These are phyloP conservation scores for Lutjanus argentimaculatus DNA, from an alignment of 2,797 vertebrate genomes.

Conservation along the genomic window DNA sequence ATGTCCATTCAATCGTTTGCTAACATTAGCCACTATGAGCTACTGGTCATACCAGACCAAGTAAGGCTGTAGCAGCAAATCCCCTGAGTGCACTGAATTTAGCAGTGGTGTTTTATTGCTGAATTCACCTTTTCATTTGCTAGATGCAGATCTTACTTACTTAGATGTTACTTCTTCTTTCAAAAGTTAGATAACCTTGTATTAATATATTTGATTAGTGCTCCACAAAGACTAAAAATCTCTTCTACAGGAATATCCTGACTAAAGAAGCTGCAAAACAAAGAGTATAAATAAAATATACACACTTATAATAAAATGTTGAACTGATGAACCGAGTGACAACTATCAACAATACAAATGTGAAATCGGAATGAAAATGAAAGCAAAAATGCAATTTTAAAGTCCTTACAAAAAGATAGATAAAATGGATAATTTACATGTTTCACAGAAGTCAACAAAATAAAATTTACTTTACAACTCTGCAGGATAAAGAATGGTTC, in stretches of 20 bases:
- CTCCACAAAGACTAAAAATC: neutral
- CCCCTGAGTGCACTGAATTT: neutral
- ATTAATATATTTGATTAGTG: neutral
- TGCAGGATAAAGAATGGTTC: neutral
- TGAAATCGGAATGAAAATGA: neutral
- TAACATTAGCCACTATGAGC: neutral
- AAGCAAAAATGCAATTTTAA: too few relatives aligned
- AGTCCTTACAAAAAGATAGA: neutral
- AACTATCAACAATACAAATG: neutral
- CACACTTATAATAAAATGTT: neutral
- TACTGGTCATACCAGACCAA: constrained; percentile 10
- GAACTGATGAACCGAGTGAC: neutral
- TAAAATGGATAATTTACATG: neutral
- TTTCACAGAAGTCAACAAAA: neutral
- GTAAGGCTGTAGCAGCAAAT: neutral
- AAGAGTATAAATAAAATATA: neutral
- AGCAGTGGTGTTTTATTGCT: neutral
- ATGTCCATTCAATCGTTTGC: neutral
- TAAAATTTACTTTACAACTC: neutral
- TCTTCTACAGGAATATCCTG: neutral
- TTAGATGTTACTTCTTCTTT: neutral
- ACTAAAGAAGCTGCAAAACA: neutral
- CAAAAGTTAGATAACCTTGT: neutral
- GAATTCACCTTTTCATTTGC: neutral
- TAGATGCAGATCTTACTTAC: too few relatives aligned